These are phyloP conservation scores for Pipistrellus pygmaeus DNA, from an alignment of 2,797 vertebrate genomes.

Conservation along the genomic window DNA sequence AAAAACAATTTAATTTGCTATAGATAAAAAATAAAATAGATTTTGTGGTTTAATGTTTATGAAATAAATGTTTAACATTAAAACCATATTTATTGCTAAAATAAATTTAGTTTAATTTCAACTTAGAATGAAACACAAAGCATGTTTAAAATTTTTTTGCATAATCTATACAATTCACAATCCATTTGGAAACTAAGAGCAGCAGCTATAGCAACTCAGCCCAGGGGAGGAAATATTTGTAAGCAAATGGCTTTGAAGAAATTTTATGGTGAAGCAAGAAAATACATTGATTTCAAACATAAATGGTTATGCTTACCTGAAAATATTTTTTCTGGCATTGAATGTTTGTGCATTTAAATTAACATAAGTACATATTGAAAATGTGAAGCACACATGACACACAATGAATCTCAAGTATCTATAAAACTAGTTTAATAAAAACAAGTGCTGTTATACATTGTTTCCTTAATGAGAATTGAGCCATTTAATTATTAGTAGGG, in stretches of 20 bases:
- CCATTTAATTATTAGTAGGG: background rate
- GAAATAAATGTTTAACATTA: background rate
- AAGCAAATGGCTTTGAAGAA: background rate
- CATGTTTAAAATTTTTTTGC: constrained; percentile 50
- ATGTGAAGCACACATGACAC: background rate
- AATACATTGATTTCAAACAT: background rate
- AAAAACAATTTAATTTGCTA: background rate
- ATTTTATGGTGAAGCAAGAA: background rate
- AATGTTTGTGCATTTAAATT: background rate
- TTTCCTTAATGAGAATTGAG: background rate
- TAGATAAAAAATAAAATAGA: background rate
- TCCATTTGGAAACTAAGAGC: background rate
- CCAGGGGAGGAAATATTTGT: constrained; percentile 2
- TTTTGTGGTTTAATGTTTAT: background rate
- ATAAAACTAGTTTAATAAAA: background rate
- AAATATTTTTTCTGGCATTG: constrained; percentile 34
- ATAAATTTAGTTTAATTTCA: background rate
- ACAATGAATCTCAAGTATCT: background rate
- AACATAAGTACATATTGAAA: constrained; percentile 21
- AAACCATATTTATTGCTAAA: background rate
- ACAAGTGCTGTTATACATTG: background rate
- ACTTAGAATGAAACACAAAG: background rate
- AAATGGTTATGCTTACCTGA: background rate
- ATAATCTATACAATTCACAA: background rate
- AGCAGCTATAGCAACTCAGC: constrained; percentile 23